Evolutionary conservation across 2,888 invertebrate genomes (phyloP).

Genomic region (Magallana nippona): DNA sequence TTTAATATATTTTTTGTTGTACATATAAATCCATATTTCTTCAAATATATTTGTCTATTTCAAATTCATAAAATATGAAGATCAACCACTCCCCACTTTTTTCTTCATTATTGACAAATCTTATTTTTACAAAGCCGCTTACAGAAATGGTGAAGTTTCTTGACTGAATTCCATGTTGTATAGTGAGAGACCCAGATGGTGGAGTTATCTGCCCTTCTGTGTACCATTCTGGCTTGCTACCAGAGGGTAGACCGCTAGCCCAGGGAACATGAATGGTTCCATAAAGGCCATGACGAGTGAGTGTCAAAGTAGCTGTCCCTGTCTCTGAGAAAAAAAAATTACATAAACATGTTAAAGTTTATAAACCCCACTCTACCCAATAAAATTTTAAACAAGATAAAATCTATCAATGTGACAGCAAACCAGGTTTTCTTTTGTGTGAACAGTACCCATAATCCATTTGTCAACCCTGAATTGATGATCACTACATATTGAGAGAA

Average conservation of each 20-base stretch:
- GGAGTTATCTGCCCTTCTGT: conserved; percentile 69
- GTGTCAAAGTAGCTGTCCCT: conserved; percentile 59
- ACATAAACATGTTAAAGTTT: too few species aligned
- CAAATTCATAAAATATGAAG: background rate
- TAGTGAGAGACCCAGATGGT: conserved; percentile 61
- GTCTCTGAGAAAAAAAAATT: conserved; percentile 51
- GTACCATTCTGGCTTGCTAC: conserved; percentile 61
- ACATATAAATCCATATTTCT: too few species aligned
- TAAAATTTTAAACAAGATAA: too few species aligned
- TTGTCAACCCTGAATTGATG: too few species aligned
- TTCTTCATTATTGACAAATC: background rate
- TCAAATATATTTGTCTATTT: background rate
- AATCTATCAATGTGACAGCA: too few species aligned
- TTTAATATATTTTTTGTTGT: background rate
- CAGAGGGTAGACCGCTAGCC: conserved; percentile 69
- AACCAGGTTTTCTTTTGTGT: too few species aligned
- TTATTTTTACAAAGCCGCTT: conserved; percentile 20
- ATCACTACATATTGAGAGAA: too few species aligned
- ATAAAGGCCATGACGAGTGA: conserved; percentile 72
- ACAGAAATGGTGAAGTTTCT: conserved; percentile 72
- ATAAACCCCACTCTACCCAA: too few species aligned
- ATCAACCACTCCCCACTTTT: background rate
- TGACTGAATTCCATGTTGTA: conserved; percentile 69
- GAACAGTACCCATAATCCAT: too few species aligned
- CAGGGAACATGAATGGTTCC: conserved; percentile 73